phyloP scores from a whole-genome alignment of 2,113 vertebrate genomes.

The Acrocephalus arundinaceus region DNA sequence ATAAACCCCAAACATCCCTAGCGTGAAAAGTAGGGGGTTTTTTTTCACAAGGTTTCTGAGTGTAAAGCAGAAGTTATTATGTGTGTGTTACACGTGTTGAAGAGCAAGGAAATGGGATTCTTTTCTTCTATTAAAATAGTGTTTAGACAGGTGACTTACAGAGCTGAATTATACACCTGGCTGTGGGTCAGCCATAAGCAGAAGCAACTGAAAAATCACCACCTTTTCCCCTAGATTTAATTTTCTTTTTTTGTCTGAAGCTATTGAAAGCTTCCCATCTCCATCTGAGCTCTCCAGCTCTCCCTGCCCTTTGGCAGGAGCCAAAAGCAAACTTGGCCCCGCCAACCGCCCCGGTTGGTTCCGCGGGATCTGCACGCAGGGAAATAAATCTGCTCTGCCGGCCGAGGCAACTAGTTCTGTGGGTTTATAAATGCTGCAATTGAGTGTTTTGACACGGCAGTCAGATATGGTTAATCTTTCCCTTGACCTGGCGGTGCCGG shows the following conservation, averaged over 20 bases:
- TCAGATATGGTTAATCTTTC: conserved; percentile 67
- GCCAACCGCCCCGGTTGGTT: background rate
- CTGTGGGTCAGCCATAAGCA: background rate
- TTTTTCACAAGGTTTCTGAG: background rate
- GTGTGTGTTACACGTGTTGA: background rate
- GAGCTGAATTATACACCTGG: background rate
- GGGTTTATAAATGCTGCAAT: conserved; percentile 61
- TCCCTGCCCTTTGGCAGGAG: background rate
- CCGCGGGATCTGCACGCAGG: rapidly evolving
- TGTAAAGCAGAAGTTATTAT: background rate
- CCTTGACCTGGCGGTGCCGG: conserved; percentile 38
- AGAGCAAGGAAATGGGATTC: background rate
- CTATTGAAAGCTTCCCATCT: background rate
- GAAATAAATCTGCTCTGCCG: conserved; percentile 38
- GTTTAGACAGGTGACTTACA: background rate
- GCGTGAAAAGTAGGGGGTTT: background rate
- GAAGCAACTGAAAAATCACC: background rate
- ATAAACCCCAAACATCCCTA: background rate
- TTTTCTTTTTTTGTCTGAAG: background rate
- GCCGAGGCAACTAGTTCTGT: conserved; percentile 25
- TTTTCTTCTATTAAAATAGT: background rate
- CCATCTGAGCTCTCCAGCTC: background rate
- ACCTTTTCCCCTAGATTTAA: background rate
- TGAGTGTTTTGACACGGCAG: conserved; percentile 67
- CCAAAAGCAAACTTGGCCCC: background rate